phyloP scores from a whole-genome alignment of 2,888 invertebrate genomes.

The Craniophora ligustri region DNA sequence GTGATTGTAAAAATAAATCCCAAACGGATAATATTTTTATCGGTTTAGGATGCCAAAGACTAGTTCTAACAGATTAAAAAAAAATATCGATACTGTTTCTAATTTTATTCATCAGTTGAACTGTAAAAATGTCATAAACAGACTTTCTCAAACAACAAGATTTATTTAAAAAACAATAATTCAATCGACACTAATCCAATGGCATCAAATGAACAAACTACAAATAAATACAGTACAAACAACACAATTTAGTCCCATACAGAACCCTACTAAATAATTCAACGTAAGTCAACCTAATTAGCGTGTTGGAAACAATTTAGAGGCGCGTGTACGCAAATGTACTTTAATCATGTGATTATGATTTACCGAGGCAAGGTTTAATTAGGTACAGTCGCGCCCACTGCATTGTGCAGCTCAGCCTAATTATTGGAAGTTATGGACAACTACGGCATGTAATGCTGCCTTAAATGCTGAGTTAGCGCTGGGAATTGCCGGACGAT shows the following conservation, averaged over 20 bases:
- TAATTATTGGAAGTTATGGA: constrained; percentile 48
- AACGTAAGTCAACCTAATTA: constrained; percentile 52
- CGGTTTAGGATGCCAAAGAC: too few species aligned
- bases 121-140: too few species aligned
- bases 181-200: too few species aligned
- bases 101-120: too few species aligned
- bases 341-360: constrained; percentile 58
- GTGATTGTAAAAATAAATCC: too few species aligned
- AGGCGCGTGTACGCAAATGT: constrained; percentile 55
- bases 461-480: constrained; percentile 25
- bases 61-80: too few species aligned
- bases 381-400: constrained; percentile 50
- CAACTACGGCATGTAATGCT: constrained; percentile 1
- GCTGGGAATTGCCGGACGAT: not conserved
- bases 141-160: too few species aligned
- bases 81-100: too few species aligned
- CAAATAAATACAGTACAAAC: constrained; percentile 9
- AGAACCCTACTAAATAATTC: constrained; percentile 46
- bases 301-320: constrained; percentile 63
- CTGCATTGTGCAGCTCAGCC: constrained; percentile 40
- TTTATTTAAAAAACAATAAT: too few species aligned
- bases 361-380: constrained; percentile 51
- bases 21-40: too few species aligned
- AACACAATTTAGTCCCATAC: constrained; percentile 32
- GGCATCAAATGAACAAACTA: constrained; percentile 14